A percentile compares a stretch with the other conserved stretches of the same genome.
These are phyloP conservation scores for Esperia sulphurella DNA, from an alignment of 2,888 invertebrate species.

Conservation along the genomic window DNA sequence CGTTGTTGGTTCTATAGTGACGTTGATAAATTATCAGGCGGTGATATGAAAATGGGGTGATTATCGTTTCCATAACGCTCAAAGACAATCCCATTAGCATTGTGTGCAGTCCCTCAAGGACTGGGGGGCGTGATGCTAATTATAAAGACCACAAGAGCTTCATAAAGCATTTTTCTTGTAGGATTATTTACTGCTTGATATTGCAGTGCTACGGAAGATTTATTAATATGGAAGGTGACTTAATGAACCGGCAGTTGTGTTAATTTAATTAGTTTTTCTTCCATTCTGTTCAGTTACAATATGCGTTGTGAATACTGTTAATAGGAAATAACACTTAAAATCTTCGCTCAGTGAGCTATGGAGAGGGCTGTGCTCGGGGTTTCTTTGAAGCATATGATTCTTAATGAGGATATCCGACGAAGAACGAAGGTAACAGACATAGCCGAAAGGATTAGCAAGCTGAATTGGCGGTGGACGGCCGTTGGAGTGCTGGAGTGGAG, in stretches of 20 bases:
- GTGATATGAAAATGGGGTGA: constrained; percentile 7
- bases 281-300: not conserved
- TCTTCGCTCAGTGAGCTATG: too few relatives aligned
- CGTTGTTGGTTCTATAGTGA: constrained; percentile 4
- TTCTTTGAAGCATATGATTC: too few relatives aligned
- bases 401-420: too few relatives aligned
- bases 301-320: not conserved
- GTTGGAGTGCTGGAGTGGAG: too few relatives aligned
- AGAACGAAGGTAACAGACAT: too few relatives aligned
- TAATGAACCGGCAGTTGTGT: not conserved
- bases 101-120: constrained; percentile 5
- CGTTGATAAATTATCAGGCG: constrained; percentile 10
- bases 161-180: constrained; percentile 1
- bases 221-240: not conserved
- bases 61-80: constrained; percentile 7
- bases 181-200: not conserved
- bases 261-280: not conserved
- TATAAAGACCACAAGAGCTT: not conserved
- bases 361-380: too few relatives aligned
- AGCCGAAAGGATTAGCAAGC: too few relatives aligned
- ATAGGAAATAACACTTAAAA: too few relatives aligned
- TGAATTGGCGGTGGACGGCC: too few relatives aligned
- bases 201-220: not conserved
- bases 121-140: constrained; percentile 3
- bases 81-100: constrained; percentile 11